These are phyloP conservation scores for Oncorhynchus mykiss DNA, from an alignment of 2,113 vertebrate genomes.

Conservation along the genomic window DNA sequence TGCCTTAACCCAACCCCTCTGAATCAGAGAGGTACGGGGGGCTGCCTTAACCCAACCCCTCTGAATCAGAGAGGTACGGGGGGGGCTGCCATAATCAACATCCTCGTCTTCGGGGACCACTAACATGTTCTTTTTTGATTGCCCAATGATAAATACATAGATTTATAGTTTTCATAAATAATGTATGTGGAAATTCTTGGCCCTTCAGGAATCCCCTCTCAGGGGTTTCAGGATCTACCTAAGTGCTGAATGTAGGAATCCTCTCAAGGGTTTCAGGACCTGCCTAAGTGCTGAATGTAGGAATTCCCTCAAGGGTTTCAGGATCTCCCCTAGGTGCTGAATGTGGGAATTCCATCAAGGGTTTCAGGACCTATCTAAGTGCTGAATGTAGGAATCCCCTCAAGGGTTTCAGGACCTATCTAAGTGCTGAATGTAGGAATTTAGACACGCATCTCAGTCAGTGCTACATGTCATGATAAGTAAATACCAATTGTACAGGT, in stretches of 20 bases:
- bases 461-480: constrained; percentile 24
- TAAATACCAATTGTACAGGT: constrained; percentile 55
- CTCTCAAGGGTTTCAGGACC: constrained; percentile 36
- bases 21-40: too few species aligned
- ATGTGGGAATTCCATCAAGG: constrained; percentile 45
- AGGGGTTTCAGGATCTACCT: constrained; percentile 4
- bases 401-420: constrained; percentile 27
- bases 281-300: constrained; percentile 59
- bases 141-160: background rate
- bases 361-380: constrained; percentile 48
- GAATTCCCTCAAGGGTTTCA: constrained; percentile 42
- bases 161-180: constrained; percentile 33
- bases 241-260: constrained; percentile 55
- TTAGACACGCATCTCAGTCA: constrained; percentile 30
- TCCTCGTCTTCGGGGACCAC: background rate
- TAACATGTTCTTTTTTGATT: background rate
- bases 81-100: too few species aligned
- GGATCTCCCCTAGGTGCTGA: constrained; percentile 55
- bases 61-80: too few species aligned
- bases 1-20: too few species aligned
- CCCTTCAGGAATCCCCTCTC: constrained; percentile 18
- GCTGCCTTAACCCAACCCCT: too few species aligned
- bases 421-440: constrained; percentile 61
- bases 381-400: constrained; percentile 50
- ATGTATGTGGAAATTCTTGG: constrained; percentile 23